Evolutionary conservation across 1,140 invertebrate species (phyloP).

Genomic region (Drosophila hydei): DNA sequence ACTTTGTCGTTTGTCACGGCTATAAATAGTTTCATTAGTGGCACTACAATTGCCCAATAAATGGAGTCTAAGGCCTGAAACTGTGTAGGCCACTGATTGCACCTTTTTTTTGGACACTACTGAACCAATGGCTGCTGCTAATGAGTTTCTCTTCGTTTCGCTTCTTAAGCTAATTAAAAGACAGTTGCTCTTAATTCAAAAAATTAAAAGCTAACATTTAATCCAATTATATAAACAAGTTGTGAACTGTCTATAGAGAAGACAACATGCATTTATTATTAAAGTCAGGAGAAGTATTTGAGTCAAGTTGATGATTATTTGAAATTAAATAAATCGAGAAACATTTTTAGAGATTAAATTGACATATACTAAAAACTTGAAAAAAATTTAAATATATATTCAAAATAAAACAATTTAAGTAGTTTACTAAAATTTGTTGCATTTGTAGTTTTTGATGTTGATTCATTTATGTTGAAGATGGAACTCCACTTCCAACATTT

Average conservation of each 20-base stretch:
- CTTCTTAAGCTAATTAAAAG: constrained; percentile 26
- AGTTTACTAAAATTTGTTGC: too few relatives aligned
- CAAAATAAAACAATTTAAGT: too few relatives aligned
- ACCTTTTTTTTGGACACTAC: background rate
- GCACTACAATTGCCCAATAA: constrained; percentile 24
- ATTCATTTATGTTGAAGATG: too few relatives aligned
- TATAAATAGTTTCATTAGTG: constrained; percentile 57
- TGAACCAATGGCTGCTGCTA: constrained; percentile 10
- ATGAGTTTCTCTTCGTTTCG: constrained; percentile 20
- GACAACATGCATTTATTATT: too few relatives aligned
- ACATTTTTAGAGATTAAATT: too few relatives aligned
- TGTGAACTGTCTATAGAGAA: background rate
- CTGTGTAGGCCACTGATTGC: constrained; percentile 36
- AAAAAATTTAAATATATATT: too few relatives aligned
- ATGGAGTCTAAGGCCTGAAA: constrained; percentile 3
- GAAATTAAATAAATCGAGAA: too few relatives aligned
- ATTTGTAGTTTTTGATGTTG: too few relatives aligned
- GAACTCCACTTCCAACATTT: too few relatives aligned
- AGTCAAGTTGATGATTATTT: too few relatives aligned
- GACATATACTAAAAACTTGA: too few relatives aligned
- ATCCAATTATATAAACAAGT: constrained; percentile 11
- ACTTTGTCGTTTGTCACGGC: constrained; percentile 38
- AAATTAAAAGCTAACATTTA: background rate
- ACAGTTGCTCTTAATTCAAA: constrained; percentile 9
- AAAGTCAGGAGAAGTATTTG: too few relatives aligned